Conservation (phyloP, 2,113 vertebrate genomes). For the Clupea harengus region DNA sequence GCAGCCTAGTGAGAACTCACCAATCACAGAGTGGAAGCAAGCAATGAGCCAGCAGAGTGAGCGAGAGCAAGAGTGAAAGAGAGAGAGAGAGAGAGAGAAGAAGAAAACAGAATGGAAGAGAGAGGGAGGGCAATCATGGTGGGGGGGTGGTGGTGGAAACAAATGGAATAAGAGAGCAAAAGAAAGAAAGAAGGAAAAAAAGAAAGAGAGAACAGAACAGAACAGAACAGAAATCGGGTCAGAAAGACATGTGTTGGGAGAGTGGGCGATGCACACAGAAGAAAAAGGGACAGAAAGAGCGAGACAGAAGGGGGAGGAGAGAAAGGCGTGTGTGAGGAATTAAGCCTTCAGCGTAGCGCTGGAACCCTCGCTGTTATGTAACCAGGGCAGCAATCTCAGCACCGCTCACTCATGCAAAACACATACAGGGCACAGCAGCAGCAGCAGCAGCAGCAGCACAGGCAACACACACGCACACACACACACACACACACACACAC, state of each 20-base stretch:
- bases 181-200: slow-evolving; percentile 77
- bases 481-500: slow-evolving; percentile 18
- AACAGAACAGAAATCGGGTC: slow-evolving; percentile 70
- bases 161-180: slow-evolving; percentile 59
- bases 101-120: slow-evolving; percentile 74
- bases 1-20: slow-evolving; percentile 78
- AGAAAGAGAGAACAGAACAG: slow-evolving; percentile 75
- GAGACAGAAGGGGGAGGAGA: slow-evolving; percentile 75
- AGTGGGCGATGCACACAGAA: slow-evolving; percentile 75
- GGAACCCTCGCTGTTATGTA: slow-evolving; percentile 39
- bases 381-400: slow-evolving; percentile 45
- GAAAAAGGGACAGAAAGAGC: slow-evolving; percentile 73
- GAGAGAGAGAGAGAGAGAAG: slow-evolving; percentile 64
- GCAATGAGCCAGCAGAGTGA: slow-evolving; percentile 83
- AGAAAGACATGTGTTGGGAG: slow-evolving; percentile 74
- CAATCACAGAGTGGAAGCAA: slow-evolving; percentile 92
- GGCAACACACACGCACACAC: slow-evolving; percentile 33
- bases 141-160: slow-evolving; percentile 41
- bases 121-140: slow-evolving; percentile 71
- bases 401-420: slow-evolving; percentile 66
- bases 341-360: slow-evolving; percentile 63
- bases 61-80: slow-evolving; percentile 57
- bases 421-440: slow-evolving; percentile 26
- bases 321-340: slow-evolving; percentile 76
- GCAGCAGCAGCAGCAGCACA: slow-evolving; percentile 26